Percentiles rank a stretch among this genome's conserved stretches.
Evolutionary conservation across 1,140 invertebrate species (phyloP).

Genomic region (Protaetia brevitarsis): DNA sequence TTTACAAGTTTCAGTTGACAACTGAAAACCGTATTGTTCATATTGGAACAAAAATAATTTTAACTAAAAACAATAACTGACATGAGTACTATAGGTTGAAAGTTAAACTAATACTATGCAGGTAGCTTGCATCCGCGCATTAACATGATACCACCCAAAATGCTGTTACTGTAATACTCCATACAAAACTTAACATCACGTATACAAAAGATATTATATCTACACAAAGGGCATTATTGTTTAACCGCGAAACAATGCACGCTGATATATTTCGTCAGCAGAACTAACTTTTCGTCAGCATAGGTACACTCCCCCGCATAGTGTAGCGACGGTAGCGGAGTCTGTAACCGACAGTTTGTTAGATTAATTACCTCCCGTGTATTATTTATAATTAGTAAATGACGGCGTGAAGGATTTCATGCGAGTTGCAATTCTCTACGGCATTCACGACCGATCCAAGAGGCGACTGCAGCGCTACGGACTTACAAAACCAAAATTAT

Average conservation of each 20-base stretch:
- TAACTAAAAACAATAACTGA: too few species aligned
- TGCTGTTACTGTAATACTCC: too few species aligned
- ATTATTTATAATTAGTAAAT: slow-evolving; percentile 14
- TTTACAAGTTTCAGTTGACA: too few species aligned
- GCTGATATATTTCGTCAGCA: not conserved
- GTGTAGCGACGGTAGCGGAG: not conserved
- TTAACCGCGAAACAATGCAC: not conserved
- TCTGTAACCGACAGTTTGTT: slow-evolving; percentile 10
- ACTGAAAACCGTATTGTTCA: too few species aligned
- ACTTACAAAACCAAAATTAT: not conserved
- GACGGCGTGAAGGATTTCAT: slow-evolving; percentile 5
- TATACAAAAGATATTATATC: not conserved
- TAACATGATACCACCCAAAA: not conserved
- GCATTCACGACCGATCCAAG: slow-evolving; percentile 6
- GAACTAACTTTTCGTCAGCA: not conserved
- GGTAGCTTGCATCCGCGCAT: too few species aligned
- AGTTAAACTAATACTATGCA: too few species aligned
- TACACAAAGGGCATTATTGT: not conserved
- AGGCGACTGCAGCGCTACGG: not conserved
- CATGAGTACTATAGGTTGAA: too few species aligned
- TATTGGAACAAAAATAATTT: too few species aligned
- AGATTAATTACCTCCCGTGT: slow-evolving; percentile 1
- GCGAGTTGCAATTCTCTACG: not conserved
- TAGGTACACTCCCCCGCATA: not conserved
- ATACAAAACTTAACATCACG: not conserved